phyloP scores from a whole-genome alignment of 2,113 vertebrate genomes.

The Saccopteryx bilineata region DNA sequence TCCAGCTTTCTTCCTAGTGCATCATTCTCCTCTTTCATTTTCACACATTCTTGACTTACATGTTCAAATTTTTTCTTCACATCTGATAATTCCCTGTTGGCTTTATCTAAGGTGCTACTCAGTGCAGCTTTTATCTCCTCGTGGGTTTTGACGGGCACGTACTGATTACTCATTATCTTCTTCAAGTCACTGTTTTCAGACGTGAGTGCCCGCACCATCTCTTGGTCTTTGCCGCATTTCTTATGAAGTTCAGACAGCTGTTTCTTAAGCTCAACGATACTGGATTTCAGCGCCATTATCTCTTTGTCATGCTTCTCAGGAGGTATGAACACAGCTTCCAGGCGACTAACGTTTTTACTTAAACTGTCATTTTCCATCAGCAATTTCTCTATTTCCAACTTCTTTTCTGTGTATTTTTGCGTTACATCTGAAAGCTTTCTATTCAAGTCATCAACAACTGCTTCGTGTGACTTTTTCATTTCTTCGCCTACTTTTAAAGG shows the following conservation, averaged over 20 bases:
- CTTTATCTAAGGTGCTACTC: conserved; percentile 88
- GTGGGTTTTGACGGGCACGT: conserved; percentile 88
- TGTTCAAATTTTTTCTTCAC: conserved; percentile 87
- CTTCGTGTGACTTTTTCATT: conserved; percentile 88
- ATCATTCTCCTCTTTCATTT: conserved; percentile 90
- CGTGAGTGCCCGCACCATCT: conserved; percentile 83
- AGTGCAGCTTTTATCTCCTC: conserved; percentile 89
- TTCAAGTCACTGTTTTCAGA: conserved; percentile 89
- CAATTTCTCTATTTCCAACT: conserved; percentile 90
- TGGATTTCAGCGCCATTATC: conserved; percentile 86
- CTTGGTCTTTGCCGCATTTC: conserved; percentile 87
- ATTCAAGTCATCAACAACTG: conserved; percentile 90
- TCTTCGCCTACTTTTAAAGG: conserved; percentile 91
- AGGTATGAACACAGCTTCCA: conserved; percentile 87
- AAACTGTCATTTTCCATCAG: conserved; percentile 88
- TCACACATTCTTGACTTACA: conserved; percentile 87
- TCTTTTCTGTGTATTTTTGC: conserved; percentile 89
- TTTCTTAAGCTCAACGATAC: conserved; percentile 85
- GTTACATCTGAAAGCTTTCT: conserved; percentile 92
- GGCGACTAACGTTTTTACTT: conserved; percentile 85
- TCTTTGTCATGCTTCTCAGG: conserved; percentile 90
- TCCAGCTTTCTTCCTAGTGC: conserved; percentile 89
- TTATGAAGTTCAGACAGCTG: conserved; percentile 88
- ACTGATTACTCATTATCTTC: conserved; percentile 88
- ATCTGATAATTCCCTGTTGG: conserved; percentile 88